Base-by-base conservation (phyloP, 2,888 invertebrate genomes). In the Chrysolina oricalcia region DNA sequence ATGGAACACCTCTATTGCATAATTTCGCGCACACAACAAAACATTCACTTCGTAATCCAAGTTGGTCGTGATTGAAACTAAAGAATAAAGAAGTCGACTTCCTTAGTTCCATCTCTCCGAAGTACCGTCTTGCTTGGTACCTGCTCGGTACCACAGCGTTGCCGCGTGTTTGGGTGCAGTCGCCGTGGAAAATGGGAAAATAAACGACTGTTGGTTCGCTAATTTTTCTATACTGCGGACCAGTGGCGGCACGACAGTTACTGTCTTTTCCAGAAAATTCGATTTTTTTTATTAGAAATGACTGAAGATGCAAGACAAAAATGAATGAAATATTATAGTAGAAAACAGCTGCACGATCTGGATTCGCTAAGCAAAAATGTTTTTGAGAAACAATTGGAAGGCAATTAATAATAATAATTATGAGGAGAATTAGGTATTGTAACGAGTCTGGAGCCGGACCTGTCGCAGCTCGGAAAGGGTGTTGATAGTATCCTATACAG, bases 101-200 rank as follows among this genome's bases (percentile, higher is more conserved):
- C 48, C 17, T 21, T 11, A 13, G 15, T 66, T 13, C 48, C 68
- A 68, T 68, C 53, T 68, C 68, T 68, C 53, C 48, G 46, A 11
- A n/a, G 46, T 43, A 66, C 48, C 66, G 66, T 46, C 66, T 43
- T 48, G 21, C 17, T 23, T 65, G 64, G 64, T 65, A 65, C 64
- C 40, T 40, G 23, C 56, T 19, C 19, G 40, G 64, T 41, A 64
- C 64, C 43, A 19, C 66, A 66, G 66, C 46, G 43, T 66, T 66
- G 66, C 66, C 66, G 43, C 9, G 19, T 64, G 21, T 21, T 53
- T 5, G 13, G 43, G 17, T 66, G 66, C 46, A 46, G 15, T 59
- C 35, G 56, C 21, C 9, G n/a, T 2, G 27, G 59, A 27, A 59
- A 59, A 59, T 56, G 35, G n/a, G 8, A 59, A 59, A 59, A 59